These are phyloP conservation scores for Leptinotarsa undecemlineata DNA, from an alignment of 1,140 invertebrate species.

Conservation along the genomic window DNA sequence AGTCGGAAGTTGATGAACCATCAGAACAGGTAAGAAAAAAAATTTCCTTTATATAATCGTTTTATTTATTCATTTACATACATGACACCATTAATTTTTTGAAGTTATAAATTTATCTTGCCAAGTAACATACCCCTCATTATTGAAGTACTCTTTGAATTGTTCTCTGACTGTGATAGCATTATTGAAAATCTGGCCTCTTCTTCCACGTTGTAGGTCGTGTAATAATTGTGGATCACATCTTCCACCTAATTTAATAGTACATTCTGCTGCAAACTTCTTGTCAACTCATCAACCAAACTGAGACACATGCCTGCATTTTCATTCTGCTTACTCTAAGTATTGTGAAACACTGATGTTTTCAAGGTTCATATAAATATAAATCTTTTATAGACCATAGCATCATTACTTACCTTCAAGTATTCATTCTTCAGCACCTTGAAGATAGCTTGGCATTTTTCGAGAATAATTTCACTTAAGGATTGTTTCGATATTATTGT, in stretches of 20 bases:
- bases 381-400: too few relatives aligned
- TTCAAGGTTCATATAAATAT: too few relatives aligned
- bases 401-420: too few relatives aligned
- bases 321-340: too few relatives aligned
- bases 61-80: background rate
- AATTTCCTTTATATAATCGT: background rate
- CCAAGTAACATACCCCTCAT: slow-evolving; percentile 25
- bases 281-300: too few relatives aligned
- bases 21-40: background rate
- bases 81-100: slow-evolving; percentile 17
- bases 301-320: too few relatives aligned
- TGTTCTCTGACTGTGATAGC: slow-evolving; percentile 15
- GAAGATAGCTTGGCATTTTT: too few relatives aligned
- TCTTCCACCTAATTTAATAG: slow-evolving; percentile 27
- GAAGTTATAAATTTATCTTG: slow-evolving; percentile 29
- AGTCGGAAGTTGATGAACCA: slow-evolving; percentile 11
- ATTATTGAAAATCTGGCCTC: slow-evolving; percentile 10
- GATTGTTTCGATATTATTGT: too few relatives aligned
- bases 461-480: too few relatives aligned
- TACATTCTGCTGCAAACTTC: too few relatives aligned
- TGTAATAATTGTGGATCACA: slow-evolving; percentile 21
- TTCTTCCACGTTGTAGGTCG: slow-evolving; percentile 21
- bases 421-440: too few relatives aligned
- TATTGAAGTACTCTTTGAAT: slow-evolving; percentile 30
- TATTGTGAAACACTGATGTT: too few relatives aligned